Conservation (phyloP, 2,797 vertebrate species). For the Tarsius wallacei region DNA sequence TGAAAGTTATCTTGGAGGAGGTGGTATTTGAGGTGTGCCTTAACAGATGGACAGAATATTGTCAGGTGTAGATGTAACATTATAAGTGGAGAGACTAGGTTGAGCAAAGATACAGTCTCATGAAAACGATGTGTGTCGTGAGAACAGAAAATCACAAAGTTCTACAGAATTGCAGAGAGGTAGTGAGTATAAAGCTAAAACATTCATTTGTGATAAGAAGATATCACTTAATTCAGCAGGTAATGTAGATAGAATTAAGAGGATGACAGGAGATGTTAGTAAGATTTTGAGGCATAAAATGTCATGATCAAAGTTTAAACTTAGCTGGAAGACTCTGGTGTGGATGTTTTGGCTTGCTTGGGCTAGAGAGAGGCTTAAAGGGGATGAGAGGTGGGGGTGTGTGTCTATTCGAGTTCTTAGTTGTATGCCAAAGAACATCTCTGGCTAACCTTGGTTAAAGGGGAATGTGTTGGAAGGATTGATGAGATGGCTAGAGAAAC, state of each 20-base stretch:
- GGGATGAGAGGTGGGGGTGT: rapidly evolving
- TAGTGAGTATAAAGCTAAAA: background rate
- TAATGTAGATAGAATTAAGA: background rate
- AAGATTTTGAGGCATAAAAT: background rate
- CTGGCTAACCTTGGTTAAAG: background rate
- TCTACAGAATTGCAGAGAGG: background rate
- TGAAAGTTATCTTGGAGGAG: background rate
- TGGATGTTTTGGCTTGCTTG: background rate
- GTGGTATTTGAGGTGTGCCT: background rate
- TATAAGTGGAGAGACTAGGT: background rate
- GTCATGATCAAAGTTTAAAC: background rate
- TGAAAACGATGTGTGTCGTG: background rate
- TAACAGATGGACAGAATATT: background rate
- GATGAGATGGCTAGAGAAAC: background rate
- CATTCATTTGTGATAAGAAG: background rate
- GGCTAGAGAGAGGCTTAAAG: background rate
- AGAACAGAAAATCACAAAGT: background rate
- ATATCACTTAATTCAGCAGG: background rate
- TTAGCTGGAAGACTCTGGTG: background rate
- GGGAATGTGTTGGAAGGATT: background rate
- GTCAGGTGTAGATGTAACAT: background rate
- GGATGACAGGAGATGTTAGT: background rate
- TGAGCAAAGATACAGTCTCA: background rate
- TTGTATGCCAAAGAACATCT: background rate
- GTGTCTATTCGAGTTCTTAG: background rate